Percentiles rank a stretch among this genome's conserved stretches.
phyloP scores from a whole-genome alignment of 2,113 vertebrate species.

The Sterna hirundo region DNA sequence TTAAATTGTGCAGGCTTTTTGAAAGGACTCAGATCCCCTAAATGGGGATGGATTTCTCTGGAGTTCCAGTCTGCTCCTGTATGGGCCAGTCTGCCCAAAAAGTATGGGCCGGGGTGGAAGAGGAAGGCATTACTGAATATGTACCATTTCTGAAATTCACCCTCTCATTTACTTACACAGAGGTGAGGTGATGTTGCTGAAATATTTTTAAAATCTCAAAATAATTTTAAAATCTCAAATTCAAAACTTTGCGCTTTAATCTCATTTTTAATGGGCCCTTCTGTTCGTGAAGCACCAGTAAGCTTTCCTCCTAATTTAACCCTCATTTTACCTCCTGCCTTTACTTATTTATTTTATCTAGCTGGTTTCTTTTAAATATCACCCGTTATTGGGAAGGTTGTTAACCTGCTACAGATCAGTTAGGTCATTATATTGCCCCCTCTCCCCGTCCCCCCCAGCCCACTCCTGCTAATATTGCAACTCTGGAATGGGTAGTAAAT shows the following conservation, averaged over 20 bases:
- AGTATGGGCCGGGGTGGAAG: fast-evolving
- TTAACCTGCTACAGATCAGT: neutral
- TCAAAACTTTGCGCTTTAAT: neutral
- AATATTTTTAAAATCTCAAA: neutral
- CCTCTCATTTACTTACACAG: neutral
- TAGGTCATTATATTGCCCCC: neutral
- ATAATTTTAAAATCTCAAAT: neutral
- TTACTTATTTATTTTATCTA: neutral
- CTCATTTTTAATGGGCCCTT: neutral
- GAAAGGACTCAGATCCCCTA: neutral
- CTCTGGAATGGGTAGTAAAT: neutral
- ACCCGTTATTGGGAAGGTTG: neutral
- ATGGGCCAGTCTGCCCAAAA: neutral
- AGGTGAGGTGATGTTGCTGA: neutral
- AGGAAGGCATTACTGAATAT: neutral
- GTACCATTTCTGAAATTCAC: neutral
- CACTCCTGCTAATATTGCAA: neutral
- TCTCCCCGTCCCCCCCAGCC: neutral
- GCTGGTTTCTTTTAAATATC: neutral
- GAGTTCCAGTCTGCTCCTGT: neutral
- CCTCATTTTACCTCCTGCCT: neutral
- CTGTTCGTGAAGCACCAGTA: neutral
- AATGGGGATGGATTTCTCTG: neutral
- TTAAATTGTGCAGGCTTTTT: neutral
- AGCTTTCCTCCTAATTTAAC: neutral